Conservation (phyloP, 1,140 invertebrate species). For the Drosophila varians region DNA sequence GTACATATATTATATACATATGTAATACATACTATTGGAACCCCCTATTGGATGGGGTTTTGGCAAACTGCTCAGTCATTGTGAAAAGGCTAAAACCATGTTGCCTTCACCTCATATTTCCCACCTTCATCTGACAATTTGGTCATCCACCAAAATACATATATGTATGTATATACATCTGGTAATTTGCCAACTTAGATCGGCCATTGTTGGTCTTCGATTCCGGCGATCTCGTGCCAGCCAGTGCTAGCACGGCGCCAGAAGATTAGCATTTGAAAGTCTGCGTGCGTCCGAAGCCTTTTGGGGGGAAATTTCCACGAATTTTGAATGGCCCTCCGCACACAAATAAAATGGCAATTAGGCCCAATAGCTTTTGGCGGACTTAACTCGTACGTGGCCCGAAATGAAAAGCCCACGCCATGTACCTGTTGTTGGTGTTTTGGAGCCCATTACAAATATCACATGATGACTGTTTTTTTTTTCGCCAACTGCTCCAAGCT, state of each 20-base stretch:
- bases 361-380: conserved; percentile 11
- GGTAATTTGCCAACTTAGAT: conserved; percentile 16
- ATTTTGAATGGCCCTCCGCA: conserved; percentile 14
- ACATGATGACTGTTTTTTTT: conserved; percentile 58
- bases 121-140: neutral
- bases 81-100: conserved; percentile 12
- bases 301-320: conserved; percentile 63
- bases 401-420: conserved; percentile 3
- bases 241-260: conserved; percentile 45
- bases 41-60: no score
- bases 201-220: conserved; percentile 12
- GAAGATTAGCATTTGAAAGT: conserved; percentile 38
- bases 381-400: conserved; percentile 29
- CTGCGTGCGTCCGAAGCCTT: conserved; percentile 8
- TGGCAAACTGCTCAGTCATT: conserved; percentile 45
- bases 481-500: conserved; percentile 6
- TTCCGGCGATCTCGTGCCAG: conserved; percentile 66
- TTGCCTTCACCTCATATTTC: neutral
- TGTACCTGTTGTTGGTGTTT: conserved; percentile 11
- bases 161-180: conserved; percentile 2
- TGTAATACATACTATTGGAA: no score
- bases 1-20: neutral
- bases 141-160: neutral
- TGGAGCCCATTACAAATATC: conserved; percentile 55
- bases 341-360: conserved; percentile 16